Evolutionary conservation across 2,888 invertebrate species (phyloP), one percentile per base, ranked within the genome.

Genomic region (Synanthedon tipuliformis): DNA sequence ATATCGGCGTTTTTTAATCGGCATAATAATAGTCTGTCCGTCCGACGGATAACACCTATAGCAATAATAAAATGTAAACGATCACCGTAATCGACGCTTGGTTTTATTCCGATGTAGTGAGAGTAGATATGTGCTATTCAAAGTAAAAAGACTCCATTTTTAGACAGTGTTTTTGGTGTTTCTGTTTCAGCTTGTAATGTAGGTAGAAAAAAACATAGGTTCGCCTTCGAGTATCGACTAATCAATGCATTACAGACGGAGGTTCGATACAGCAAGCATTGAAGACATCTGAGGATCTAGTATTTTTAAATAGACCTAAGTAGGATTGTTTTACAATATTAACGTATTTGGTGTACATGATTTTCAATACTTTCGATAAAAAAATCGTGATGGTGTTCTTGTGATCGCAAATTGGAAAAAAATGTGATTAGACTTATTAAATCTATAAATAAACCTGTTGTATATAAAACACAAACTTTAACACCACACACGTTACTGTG

Each of bases 191-290:
- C 73, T 74, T 71, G 71, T 78, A 77, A 74, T 53, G 61, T 75
- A 75, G 73, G 71, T 72, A 73, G 69, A 78, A 78, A 72, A 72
- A 71, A 75, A 71, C 66, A 68, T 65, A 73, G 68, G 63, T 68
- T 61, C 66, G 66, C 65, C 63, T 66, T 75, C 16, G 23, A 49
- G 45, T 45, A 12, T 23, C 71, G 75, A 79, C 78, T 79, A 70
- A 67, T 71, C 68, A 71, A 74, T 73, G 75, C 77, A 85, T 23
- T 5, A 23, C 23, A 78, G 84, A 74, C 75, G 73, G 71, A 78
- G 92, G 89, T 89, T 91, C 90, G 91, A 92, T 91, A 90, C 93
- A 93, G 93, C 93, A 92, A 92, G 92, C 93, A 93, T 93, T 93
- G 93, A 93, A 92, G 93, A 93, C 93, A 93, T 93, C 93, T 93